phyloP scores from a whole-genome alignment of 2,888 invertebrate genomes.

The Hyposoter dolosus region DNA sequence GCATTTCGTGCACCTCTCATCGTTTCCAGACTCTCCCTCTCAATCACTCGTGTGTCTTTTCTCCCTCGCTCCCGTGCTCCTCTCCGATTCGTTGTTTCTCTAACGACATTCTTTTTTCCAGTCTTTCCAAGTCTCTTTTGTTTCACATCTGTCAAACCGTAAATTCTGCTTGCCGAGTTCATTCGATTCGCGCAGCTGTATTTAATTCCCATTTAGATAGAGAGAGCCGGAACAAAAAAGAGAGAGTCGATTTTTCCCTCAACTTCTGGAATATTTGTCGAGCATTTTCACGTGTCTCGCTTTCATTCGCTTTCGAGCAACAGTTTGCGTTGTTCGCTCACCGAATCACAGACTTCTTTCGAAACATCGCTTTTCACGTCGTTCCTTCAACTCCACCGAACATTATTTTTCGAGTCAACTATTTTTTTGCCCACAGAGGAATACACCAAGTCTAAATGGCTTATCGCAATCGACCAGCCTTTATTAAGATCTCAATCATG shows the following conservation, averaged over 20 bases:
- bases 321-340: constrained; percentile 48
- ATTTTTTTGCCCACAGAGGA: background rate
- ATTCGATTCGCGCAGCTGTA: constrained; percentile 78
- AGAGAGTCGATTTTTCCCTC: constrained; percentile 33
- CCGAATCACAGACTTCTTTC: background rate
- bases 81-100: constrained; percentile 48
- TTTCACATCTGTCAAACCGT: constrained; percentile 79
- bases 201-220: constrained; percentile 76
- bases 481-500: constrained; percentile 33
- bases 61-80: constrained; percentile 52
- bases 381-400: background rate
- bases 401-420: background rate
- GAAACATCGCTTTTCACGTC: constrained; percentile 3
- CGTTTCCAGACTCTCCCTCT: constrained; percentile 33
- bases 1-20: constrained; percentile 16
- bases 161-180: constrained; percentile 81
- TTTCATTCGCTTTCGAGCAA: constrained; percentile 37
- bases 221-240: constrained; percentile 5
- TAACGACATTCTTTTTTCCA: constrained; percentile 37
- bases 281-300: background rate
- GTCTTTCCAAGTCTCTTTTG: constrained; percentile 74
- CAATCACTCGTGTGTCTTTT: constrained; percentile 27
- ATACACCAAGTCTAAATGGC: constrained; percentile 1
- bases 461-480: background rate
- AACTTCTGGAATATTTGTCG: background rate